Percentiles rank a stretch among this genome's conserved stretches.
These are phyloP conservation scores for Elaphurus davidianus DNA, from an alignment of 2,113 vertebrate genomes.

Conservation along the genomic window DNA sequence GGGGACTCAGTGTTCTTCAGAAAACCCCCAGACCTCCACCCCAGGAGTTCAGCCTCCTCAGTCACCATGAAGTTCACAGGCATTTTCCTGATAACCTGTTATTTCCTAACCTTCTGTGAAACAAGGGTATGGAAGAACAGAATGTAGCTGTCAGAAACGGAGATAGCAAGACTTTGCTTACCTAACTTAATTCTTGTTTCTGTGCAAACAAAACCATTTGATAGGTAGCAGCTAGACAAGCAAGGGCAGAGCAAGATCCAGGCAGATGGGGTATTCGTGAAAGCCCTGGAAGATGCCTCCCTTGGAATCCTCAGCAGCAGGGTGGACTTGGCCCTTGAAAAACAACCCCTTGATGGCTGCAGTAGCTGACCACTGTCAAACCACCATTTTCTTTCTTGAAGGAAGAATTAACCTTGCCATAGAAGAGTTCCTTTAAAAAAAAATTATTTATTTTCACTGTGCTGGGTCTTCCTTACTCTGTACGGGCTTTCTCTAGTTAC, in stretches of 20 bases:
- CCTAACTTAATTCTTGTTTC: background rate
- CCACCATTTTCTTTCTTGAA: background rate
- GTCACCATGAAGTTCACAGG: background rate
- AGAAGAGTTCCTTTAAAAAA: background rate
- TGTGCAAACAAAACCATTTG: background rate
- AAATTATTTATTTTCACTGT: background rate
- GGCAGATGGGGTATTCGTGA: too few relatives aligned
- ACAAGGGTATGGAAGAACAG: too few relatives aligned
- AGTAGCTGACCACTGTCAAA: background rate
- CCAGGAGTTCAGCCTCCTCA: too few relatives aligned
- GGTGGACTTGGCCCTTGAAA: background rate
- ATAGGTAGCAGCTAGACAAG: background rate
- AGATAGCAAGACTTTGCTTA: background rate
- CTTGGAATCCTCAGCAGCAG: background rate
- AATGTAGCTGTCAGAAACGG: background rate
- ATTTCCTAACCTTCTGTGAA: background rate
- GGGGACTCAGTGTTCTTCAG: background rate
- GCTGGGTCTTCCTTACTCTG: background rate
- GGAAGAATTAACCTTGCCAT: background rate
- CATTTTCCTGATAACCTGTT: background rate
- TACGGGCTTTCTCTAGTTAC: background rate
- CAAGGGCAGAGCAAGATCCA: background rate
- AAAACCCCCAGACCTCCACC: background rate
- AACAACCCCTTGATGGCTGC: background rate
- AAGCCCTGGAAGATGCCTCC: background rate